Evolutionary conservation across 2,888 invertebrate genomes (phyloP), one percentile per base, ranked within the genome.

Genomic region (Diarsia mendica): DNA sequence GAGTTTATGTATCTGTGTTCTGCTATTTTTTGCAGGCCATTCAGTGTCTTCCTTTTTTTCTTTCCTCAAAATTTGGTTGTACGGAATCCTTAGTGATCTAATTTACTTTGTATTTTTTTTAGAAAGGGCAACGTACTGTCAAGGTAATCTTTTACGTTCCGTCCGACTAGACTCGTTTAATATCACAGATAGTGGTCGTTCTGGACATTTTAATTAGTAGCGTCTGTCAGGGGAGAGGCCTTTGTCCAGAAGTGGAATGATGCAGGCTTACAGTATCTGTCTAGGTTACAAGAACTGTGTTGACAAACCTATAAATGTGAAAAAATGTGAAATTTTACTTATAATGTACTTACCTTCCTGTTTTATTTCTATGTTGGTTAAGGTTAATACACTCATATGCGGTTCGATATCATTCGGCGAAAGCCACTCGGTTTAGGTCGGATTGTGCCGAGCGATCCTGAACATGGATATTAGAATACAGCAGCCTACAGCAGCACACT

Each of bases 71-170:
- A 28, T 28, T 28, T 28, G 28, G 28, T 28, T 28, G 2, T 28
- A 63, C 79, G 2, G 79, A 49, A 72, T 72, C 15, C 23, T 23
- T 23, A 2, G 10, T 46, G 1, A 9, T 33, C 13, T n/a, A 23
- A 33, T 79, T 0, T 5, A 28, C 11, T 15, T 55, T 11, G 2
- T 13, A 28, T 11, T 18, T 72, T 83, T 28, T 73, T 66, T 33
- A 44, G 13, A 68, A 82, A 77, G 61, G 67, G 61, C 51, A 79
- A 65, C 51, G 72, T 69, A 68, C 73, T 75, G 71, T 76, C 68
- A 65, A 69, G 67, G 75, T 85, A 80, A 83, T 84, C 67, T 79
- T 74, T 77, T 61, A 75, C 60, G 28, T 79, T 75, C 39, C 58
- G 53, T 70, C 55, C 67, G 39, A 48, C 72, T 51, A 28, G 65